These are phyloP conservation scores for Cydia pomonella DNA, from an alignment of 1,140 invertebrate genomes.

Conservation along the genomic window DNA sequence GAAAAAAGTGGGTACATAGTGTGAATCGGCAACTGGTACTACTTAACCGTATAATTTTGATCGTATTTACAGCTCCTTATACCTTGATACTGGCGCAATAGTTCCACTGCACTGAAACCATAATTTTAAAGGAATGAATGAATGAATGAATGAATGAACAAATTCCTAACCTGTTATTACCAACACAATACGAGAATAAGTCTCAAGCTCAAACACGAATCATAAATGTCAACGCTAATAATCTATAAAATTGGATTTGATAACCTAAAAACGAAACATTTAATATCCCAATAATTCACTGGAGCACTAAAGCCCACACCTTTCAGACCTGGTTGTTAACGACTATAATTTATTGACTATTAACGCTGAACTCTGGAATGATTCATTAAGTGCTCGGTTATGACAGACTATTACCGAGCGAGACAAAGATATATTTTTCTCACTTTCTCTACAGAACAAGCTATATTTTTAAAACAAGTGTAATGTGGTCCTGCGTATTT, in stretches of 20 bases:
- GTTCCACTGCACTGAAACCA: no score
- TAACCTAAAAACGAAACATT: background rate
- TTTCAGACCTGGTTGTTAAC: conserved; percentile 8
- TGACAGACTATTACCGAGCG: background rate
- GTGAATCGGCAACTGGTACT: no score
- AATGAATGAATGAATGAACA: no score
- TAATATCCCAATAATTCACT: conserved; percentile 11
- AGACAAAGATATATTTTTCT: background rate
- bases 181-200: no score
- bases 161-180: no score
- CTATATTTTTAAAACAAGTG: no score
- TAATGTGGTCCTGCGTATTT: no score
- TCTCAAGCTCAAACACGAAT: background rate
- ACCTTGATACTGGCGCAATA: no score
- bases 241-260: background rate
- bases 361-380: conserved; percentile 7
- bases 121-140: no score
- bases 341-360: conserved; percentile 17
- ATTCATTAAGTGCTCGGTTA: conserved; percentile 5
- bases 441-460: background rate
- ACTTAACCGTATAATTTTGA: no score
- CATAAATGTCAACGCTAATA: conserved; percentile 42
- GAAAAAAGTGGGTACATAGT: no score
- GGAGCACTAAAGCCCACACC: background rate
- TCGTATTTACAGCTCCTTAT: no score